These are phyloP conservation scores for Leptocoma aspasia DNA, from an alignment of 2,113 vertebrate genomes.

Conservation along the genomic window DNA sequence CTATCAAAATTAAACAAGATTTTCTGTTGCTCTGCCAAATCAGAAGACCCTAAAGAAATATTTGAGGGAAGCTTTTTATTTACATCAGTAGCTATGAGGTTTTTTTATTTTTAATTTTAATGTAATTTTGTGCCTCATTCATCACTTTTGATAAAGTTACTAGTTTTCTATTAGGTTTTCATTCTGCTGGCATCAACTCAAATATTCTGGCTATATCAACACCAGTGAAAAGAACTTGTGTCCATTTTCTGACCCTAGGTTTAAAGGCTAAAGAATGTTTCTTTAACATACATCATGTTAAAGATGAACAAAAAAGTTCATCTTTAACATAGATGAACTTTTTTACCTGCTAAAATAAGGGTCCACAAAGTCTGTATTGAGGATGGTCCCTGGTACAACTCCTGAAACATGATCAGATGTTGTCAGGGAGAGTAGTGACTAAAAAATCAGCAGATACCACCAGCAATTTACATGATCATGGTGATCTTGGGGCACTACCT, in stretches of 20 bases:
- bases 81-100: not conserved
- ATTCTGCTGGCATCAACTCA: not conserved
- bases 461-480: not conserved
- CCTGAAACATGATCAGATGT: not conserved
- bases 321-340: not conserved
- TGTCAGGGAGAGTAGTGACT: not conserved
- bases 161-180: not conserved
- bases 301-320: too few relatives aligned
- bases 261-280: not conserved
- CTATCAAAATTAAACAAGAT: not conserved
- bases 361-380: not conserved
- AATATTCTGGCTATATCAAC: not conserved
- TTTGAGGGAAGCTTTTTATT: not conserved
- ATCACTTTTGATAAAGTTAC: not conserved
- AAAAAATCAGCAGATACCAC: not conserved
- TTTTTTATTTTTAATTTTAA: not conserved
- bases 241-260: not conserved
- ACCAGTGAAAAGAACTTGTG: not conserved
- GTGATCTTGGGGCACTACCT: not conserved
- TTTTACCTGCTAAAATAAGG: not conserved
- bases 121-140: not conserved
- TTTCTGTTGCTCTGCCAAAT: not conserved
- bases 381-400: not conserved
- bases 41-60: not conserved
- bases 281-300: not conserved